A percentile compares a stretch with the other conserved stretches of the same genome.
phyloP scores from a whole-genome alignment of 2,113 vertebrate species.

The Montifringilla adamsi region DNA sequence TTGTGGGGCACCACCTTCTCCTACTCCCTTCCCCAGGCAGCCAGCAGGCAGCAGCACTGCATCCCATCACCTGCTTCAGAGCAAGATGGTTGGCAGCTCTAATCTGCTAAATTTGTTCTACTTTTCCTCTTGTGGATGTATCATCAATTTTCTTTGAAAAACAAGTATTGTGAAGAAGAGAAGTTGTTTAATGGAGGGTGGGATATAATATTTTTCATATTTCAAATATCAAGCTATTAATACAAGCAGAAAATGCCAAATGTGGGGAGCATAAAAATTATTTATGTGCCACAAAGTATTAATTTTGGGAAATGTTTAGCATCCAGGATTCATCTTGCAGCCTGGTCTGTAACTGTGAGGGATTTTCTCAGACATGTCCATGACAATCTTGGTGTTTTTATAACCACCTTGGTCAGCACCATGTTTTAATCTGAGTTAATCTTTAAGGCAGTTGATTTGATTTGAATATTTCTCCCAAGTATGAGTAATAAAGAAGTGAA shows the following conservation, averaged over 20 bases:
- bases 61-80: rapidly evolving
- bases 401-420: neutral
- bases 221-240: neutral
- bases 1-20: neutral
- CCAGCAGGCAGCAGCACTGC: neutral
- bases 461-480: neutral
- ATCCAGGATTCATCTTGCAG: neutral
- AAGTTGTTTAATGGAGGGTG: neutral
- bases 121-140: neutral
- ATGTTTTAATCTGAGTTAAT: neutral
- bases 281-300: neutral
- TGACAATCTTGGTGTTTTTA: neutral
- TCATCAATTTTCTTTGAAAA: neutral
- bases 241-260: neutral
- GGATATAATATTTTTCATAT: neutral
- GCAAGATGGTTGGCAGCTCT: neutral
- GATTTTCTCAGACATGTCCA: neutral
- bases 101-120: neutral
- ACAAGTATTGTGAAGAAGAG: neutral
- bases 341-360: neutral
- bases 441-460: neutral
- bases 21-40: neutral
- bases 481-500: neutral
- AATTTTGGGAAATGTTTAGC: neutral
- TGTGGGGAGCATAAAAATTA: neutral